phyloP scores from a whole-genome alignment of 1,140 invertebrate genomes.

The Augochlora pura region DNA sequence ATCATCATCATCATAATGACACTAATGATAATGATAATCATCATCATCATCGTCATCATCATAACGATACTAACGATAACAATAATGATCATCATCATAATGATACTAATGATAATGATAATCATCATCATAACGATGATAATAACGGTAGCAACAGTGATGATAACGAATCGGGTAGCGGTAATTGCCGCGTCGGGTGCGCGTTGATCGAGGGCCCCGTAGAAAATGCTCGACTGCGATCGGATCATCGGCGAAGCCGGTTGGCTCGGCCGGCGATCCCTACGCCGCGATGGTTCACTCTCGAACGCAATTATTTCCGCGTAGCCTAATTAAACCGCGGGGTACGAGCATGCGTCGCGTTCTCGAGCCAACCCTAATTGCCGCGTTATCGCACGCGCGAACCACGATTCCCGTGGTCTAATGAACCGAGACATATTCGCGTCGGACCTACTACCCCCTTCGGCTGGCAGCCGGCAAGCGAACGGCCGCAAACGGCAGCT shows the following conservation, averaged over 20 bases:
- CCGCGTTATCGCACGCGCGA: conserved; percentile 26
- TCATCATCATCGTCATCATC: no score
- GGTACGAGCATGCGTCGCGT: conserved; percentile 8
- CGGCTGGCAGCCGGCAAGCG: background rate
- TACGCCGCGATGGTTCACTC: conserved; percentile 1
- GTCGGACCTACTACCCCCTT: background rate
- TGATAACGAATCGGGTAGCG: background rate
- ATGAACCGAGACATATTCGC: conserved; percentile 14
- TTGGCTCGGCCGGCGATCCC: background rate
- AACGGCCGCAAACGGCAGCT: background rate
- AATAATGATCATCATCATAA: no score
- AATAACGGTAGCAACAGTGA: no score
- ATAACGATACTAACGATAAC: background rate
- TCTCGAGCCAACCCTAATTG: conserved; percentile 20
- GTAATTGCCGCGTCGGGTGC: background rate
- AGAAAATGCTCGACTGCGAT: background rate
- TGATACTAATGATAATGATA: no score
- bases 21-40: background rate
- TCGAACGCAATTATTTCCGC: conserved; percentile 12
- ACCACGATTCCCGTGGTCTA: conserved; percentile 18
- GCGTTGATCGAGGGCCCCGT: background rate
- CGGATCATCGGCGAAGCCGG: conserved; percentile 22
- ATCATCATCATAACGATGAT: no score
- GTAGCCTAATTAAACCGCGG: conserved; percentile 12
- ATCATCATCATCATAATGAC: no score